Percentiles rank a stretch among this genome's conserved stretches.
Evolutionary conservation across 2,113 vertebrate species (phyloP).

Genomic region (Hippocampus zosterae): DNA sequence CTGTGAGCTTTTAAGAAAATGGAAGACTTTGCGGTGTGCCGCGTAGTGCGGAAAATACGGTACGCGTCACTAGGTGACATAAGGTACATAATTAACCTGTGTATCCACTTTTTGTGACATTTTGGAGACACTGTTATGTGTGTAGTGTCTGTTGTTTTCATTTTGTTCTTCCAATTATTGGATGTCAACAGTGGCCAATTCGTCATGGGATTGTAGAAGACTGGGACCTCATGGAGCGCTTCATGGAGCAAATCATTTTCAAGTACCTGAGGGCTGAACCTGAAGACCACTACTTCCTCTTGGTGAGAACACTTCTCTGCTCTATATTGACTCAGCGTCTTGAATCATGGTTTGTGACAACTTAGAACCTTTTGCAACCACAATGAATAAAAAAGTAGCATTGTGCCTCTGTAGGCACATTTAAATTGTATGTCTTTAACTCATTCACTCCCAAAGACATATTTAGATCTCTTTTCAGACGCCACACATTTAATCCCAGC

Average conservation of each 20-base stretch:
- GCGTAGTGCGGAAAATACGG: no score
- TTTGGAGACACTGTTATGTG: not conserved
- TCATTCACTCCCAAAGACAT: no score
- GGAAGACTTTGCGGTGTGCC: no score
- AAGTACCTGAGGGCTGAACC: slow-evolving; percentile 97
- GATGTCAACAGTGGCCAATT: slow-evolving; percentile 86
- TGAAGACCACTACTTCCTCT: slow-evolving; percentile 97
- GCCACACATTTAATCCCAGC: no score
- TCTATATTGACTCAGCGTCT: not conserved
- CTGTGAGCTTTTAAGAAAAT: no score
- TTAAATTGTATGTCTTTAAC: not conserved
- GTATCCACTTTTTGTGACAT: no score
- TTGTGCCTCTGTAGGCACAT: not conserved
- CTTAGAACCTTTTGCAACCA: not conserved
- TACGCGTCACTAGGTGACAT: no score
- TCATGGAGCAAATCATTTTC: slow-evolving; percentile 99
- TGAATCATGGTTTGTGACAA: not conserved
- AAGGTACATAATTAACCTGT: no score
- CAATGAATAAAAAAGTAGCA: not conserved
- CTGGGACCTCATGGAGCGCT: slow-evolving; percentile 98
- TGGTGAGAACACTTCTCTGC: slow-evolving; percentile 73
- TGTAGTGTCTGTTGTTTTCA: not conserved
- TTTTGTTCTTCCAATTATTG: not conserved
- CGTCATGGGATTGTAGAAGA: slow-evolving; percentile 98
- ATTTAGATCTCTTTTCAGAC: no score